These are phyloP conservation scores for Choloepus hoffmanni DNA, from an alignment of 2,113 vertebrate species.

Conservation along the genomic window DNA sequence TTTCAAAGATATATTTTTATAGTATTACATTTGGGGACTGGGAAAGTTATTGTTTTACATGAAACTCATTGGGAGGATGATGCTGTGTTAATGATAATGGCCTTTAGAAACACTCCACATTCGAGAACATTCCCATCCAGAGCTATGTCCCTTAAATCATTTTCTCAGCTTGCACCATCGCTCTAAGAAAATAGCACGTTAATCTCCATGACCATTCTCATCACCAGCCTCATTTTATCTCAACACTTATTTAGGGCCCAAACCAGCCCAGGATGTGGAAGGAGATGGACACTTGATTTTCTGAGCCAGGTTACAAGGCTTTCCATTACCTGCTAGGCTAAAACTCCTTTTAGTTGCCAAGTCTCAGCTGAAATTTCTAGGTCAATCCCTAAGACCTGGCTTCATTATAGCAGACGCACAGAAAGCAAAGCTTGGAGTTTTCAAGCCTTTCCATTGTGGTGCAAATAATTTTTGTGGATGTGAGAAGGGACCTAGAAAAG, in stretches of 20 bases:
- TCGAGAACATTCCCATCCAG: not conserved
- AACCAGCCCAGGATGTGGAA: not conserved
- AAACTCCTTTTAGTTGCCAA: not conserved
- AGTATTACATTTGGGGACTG: not conserved
- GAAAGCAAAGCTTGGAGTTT: not conserved
- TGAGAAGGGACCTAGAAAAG: not conserved
- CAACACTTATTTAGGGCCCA: not conserved
- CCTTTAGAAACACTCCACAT: not conserved
- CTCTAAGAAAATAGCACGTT: not conserved
- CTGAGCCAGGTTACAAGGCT: not conserved
- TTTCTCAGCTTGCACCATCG: not conserved
- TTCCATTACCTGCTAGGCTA: not conserved
- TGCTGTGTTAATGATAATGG: conserved; percentile 4
- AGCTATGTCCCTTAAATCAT: not conserved
- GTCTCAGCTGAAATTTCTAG: not conserved
- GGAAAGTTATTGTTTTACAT: conserved; percentile 36
- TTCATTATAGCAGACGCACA: not conserved
- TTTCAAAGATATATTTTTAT: conserved; percentile 55
- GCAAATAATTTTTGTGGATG: not conserved
- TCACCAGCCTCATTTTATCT: not conserved
- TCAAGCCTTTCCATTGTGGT: not conserved
- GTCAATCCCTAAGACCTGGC: not conserved
- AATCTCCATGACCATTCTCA: not conserved
- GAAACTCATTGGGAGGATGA: not conserved
- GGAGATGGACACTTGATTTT: not conserved